Evolutionary conservation across 2,888 invertebrate genomes (phyloP).

Genomic region (Platerodrilus igneus): DNA sequence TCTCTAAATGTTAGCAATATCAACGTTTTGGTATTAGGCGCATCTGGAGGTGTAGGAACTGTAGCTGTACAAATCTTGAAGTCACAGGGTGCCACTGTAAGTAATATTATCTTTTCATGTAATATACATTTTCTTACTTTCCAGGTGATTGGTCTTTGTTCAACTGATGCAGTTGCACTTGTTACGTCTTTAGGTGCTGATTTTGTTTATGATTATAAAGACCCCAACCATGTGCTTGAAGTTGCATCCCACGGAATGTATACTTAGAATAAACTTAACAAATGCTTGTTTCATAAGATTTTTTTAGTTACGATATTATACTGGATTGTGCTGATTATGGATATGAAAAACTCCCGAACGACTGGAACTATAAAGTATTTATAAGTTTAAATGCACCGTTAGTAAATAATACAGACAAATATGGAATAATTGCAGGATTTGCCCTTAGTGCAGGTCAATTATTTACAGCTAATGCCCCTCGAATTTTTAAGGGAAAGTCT

Average conservation of each 20-base stretch:
- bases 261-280: no score
- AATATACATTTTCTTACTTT: constrained; percentile 13
- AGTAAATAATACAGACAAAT: constrained; percentile 70
- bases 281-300: no score
- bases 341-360: constrained; percentile 50
- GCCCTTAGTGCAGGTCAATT: constrained; percentile 57
- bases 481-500: constrained; percentile 42
- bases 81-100: constrained; percentile 67
- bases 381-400: constrained; percentile 81
- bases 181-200: constrained; percentile 66
- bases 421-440: constrained; percentile 64
- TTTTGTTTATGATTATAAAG: constrained; percentile 70
- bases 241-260: constrained; percentile 63
- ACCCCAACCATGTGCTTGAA: constrained; percentile 54
- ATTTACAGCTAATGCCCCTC: constrained; percentile 52
- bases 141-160: constrained; percentile 68
- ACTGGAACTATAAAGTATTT: constrained; percentile 64
- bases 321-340: constrained; percentile 79
- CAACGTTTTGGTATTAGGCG: constrained; percentile 77
- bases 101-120: no score
- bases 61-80: constrained; percentile 81
- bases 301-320: constrained; percentile 70
- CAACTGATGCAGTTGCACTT: constrained; percentile 61
- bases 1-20: constrained; percentile 48
- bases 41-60: constrained; percentile 88